Evolutionary conservation across 2,113 vertebrate genomes (phyloP).

Genomic region (Austrofundulus limnaeus): DNA sequence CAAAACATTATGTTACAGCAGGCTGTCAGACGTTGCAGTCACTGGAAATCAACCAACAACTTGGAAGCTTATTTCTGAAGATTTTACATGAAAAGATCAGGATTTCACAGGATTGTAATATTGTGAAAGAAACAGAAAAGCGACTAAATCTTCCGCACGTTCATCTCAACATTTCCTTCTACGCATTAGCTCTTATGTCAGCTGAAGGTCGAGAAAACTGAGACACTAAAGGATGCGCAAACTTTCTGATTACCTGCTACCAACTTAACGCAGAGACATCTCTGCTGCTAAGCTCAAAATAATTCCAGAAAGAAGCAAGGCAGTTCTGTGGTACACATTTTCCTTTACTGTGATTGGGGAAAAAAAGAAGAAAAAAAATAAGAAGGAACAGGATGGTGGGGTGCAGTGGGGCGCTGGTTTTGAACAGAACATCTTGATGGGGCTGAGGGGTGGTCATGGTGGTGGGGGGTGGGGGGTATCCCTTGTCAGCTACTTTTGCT

Average conservation of each 20-base stretch:
- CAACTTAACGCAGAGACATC: conserved; percentile 47
- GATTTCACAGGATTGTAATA: conserved; percentile 15
- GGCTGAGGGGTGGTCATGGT: not conserved
- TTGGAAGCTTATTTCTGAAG: conserved; percentile 21
- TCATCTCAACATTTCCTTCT: not conserved
- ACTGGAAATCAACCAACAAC: conserved; percentile 19
- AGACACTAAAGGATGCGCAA: conserved; percentile 35
- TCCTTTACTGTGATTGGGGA: conserved; percentile 49
- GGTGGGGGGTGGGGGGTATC: conserved; percentile 28
- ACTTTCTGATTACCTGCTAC: conserved; percentile 48
- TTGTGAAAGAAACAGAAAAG: conserved; percentile 13
- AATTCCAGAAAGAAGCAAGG: conserved; percentile 17
- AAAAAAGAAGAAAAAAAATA: no score
- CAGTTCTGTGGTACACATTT: conserved; percentile 52
- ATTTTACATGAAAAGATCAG: conserved; percentile 19
- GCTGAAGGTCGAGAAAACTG: conserved; percentile 32
- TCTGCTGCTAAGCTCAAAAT: conserved; percentile 25
- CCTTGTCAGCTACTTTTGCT: conserved; percentile 72
- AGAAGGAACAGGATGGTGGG: conserved; percentile 1
- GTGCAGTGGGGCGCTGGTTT: conserved; percentile 6
- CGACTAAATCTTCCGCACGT: not conserved
- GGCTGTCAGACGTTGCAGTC: conserved; percentile 20
- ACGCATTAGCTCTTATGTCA: not conserved
- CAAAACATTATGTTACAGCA: conserved; percentile 25
- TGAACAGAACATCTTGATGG: conserved; percentile 38